Evolutionary conservation across 2,113 vertebrate species (phyloP).

Genomic region (Lasiurus borealis): DNA sequence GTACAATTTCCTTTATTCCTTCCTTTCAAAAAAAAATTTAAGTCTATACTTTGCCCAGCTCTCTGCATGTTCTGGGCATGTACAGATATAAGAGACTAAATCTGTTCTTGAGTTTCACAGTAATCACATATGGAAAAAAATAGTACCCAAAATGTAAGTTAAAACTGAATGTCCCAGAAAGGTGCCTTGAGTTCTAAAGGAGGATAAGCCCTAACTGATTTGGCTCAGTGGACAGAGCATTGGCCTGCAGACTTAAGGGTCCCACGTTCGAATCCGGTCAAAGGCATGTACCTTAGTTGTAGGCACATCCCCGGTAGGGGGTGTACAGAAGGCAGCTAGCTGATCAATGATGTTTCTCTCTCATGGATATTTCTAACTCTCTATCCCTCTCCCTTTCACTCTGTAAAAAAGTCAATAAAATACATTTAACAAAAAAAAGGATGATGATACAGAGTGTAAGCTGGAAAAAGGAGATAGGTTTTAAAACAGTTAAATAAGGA

Average conservation of each 20-base stretch:
- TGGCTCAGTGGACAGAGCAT: background rate
- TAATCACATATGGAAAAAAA: slow-evolving; percentile 5
- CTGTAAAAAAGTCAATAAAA: too few species aligned
- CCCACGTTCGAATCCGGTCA: too few species aligned
- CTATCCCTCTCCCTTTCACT: too few species aligned
- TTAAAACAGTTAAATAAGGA: background rate
- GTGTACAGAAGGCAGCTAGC: too few species aligned
- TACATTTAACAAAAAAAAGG: background rate
- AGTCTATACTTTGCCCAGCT: background rate
- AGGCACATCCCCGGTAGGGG: too few species aligned
- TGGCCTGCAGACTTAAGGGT: too few species aligned
- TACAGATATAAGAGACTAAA: background rate
- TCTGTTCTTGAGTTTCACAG: slow-evolving; percentile 27
- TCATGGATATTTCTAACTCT: too few species aligned
- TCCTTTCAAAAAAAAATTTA: background rate
- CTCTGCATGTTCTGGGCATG: background rate
- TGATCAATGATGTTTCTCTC: too few species aligned
- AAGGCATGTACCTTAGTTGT: too few species aligned
- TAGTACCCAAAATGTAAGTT: background rate
- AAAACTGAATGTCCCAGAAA: background rate
- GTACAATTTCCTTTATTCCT: background rate
- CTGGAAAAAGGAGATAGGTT: background rate
- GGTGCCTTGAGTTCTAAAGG: background rate
- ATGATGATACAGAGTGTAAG: background rate
- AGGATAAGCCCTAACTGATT: background rate